Base-by-base conservation (phyloP, 2,888 invertebrate species). In the Tubulanus polymorphus region DNA sequence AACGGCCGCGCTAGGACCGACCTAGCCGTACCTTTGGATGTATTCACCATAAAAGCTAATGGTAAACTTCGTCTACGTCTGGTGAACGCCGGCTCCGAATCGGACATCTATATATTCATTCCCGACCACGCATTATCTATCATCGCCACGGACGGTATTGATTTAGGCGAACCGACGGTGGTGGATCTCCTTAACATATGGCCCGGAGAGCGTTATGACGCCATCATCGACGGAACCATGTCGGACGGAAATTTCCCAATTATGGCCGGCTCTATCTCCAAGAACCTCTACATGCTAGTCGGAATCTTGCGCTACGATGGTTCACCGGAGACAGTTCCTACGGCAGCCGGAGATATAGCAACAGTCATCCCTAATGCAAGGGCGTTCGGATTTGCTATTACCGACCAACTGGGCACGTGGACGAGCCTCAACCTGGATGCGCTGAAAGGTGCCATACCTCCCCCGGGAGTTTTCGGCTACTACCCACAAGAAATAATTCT, bases 151-250 rank as follows among this genome's bases (percentile, higher is more conserved):
- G 70, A 70, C 47, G 69, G 70, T 2, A 23, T 29, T 18, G 61
- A 68, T 8, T 52, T 69, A 10, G n/a, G n/a, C n/a, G 37, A 51
- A 23, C 59, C 64, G 12, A 50, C 49, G 3, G 47, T 51, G 12
- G 63, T 63, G 8, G 63, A 63, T 12, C 60, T 60, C 6, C 54
- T 68, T 29, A 55, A 66, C 18, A 55, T 67, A 1, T 53, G 58
- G 51, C 58, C 64, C 35, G 72, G 72, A n/a, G 70, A 72, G 57
- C 48, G 69, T 10, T 68, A 62, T 48, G 69, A 71, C 53, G 65
- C 70, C 46, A 57, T 65, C 3, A 53, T 70, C 15, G 10, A 47
- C 1, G 64, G 68, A 25, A 53, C 60, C 48, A 29, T 62, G 30
- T 6, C 48, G 2, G 49, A 57, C 1, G 51, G 63, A n/a, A 59